These are phyloP conservation scores for Drosophila subquinaria DNA, from an alignment of 2,888 invertebrate species.

Conservation along the genomic window DNA sequence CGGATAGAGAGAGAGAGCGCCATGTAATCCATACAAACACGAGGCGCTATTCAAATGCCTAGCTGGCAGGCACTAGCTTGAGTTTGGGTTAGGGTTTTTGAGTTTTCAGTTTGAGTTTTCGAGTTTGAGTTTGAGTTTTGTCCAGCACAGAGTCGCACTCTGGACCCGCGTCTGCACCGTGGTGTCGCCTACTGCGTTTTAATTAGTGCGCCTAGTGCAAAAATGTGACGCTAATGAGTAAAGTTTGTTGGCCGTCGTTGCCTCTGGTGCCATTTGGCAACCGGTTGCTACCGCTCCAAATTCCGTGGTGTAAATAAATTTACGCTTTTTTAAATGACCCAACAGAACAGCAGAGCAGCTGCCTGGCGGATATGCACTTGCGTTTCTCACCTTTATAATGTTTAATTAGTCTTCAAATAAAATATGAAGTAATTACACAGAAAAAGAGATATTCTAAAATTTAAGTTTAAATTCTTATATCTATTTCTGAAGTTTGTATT, in stretches of 20 bases:
- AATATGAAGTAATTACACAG: too few relatives aligned
- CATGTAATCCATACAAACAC: conserved; percentile 44
- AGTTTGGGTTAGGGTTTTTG: conserved; percentile 6
- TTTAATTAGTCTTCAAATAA: conserved; percentile 34
- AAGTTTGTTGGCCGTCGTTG: conserved; percentile 72
- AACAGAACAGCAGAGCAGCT: conserved; percentile 7
- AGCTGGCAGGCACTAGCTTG: conserved; percentile 7
- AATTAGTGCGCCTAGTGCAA: conserved; percentile 73
- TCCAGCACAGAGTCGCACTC: conserved; percentile 11
- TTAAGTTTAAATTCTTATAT: too few relatives aligned
- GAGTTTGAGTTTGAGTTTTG: conserved; percentile 4
- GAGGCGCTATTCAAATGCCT: conserved; percentile 60
- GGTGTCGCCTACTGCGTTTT: conserved; percentile 61
- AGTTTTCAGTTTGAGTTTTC: not conserved
- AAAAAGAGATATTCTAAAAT: too few relatives aligned
- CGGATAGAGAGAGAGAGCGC: conserved; percentile 3
- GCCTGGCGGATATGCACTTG: conserved; percentile 26
- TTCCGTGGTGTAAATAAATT: conserved; percentile 55
- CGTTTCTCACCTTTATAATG: conserved; percentile 32
- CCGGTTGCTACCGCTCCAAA: conserved; percentile 22
- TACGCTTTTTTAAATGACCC: conserved; percentile 36
- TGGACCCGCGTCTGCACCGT: conserved; percentile 15
- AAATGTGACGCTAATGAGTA: conserved; percentile 78
- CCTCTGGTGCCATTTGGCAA: conserved; percentile 22
- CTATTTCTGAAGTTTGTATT: too few relatives aligned